Percentiles rank a stretch among this genome's conserved stretches.
Evolutionary conservation across 2,797 vertebrate genomes (phyloP).

Genomic region (Limnodromus scolopaceus): DNA sequence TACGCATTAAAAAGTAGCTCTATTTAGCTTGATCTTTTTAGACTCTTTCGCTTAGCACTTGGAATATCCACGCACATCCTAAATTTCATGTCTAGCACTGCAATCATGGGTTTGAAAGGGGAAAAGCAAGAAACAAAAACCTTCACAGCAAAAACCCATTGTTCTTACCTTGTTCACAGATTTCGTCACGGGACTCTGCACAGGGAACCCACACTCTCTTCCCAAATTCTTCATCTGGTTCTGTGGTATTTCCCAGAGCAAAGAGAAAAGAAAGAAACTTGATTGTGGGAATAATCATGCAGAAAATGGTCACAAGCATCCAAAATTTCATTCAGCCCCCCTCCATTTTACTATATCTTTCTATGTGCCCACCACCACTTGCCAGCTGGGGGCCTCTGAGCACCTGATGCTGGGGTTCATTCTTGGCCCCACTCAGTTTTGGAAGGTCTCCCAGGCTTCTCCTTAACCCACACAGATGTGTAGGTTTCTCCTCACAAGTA

Average conservation of each 20-base stretch:
- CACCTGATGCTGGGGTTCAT: accelerated
- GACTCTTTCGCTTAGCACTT: background rate
- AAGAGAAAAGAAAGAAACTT: conserved; percentile 56
- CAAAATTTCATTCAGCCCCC: background rate
- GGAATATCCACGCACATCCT: background rate
- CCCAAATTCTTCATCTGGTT: conserved; percentile 61
- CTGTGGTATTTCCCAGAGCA: conserved; percentile 19
- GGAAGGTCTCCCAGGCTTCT: background rate
- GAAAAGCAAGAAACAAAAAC: background rate
- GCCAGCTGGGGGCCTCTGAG: background rate
- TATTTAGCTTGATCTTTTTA: background rate
- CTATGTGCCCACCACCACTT: no score
- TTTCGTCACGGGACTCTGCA: conserved; percentile 57
- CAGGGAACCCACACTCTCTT: conserved; percentile 61
- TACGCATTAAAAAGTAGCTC: background rate
- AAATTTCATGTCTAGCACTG: background rate
- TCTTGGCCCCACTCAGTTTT: accelerated
- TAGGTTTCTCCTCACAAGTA: background rate
- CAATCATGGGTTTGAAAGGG: background rate
- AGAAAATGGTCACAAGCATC: background rate
- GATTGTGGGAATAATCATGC: background rate
- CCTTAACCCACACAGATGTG: background rate
- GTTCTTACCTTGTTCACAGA: conserved; percentile 64
- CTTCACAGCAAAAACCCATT: background rate
- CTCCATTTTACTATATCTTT: background rate